Evolutionary conservation across 2,888 invertebrate genomes (phyloP), one percentile per base, ranked within the genome.

Genomic region (Stictocephala bisonia): DNA sequence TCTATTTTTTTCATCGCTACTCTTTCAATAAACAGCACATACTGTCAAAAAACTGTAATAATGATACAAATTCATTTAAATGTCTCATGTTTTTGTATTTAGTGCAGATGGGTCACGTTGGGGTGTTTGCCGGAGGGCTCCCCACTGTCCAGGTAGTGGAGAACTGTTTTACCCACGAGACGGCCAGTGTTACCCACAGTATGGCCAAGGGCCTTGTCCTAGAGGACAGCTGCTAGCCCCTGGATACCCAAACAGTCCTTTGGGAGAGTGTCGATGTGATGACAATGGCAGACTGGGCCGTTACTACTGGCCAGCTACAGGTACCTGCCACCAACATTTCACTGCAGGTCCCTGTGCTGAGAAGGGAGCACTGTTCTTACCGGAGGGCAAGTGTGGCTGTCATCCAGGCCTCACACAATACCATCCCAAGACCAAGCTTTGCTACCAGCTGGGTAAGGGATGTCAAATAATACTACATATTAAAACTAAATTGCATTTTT

Each of bases 291-390:
- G 87, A 66, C 82, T 86, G 74, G 84, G 83, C 22, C 27, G 60
- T 22, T 89, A 90, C 80, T 89, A 86, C 80, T 91, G 90, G 87
- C 80, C 86, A 0, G 83, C 84, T 1, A 86, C 83, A 6, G 87
- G 89, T n/a, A 89, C 91, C 0, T 95, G 95, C 81, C 91, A 93
- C 82, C 90, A 93, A 77, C 93, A 93, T 81, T 94, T 90, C 83
- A 91, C 93, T 15, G 87, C 88, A 77, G 95, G 95, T 0, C 94
- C 94, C 0, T 95, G 95, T 81, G 88, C 89, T 72, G 89, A 90
- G 77, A 86, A 86, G 6, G 95, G 95, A 0, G 89, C 91, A 82
- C 84, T 95, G 70, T 94, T 93, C 84, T 84, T 94, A 66, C 94
- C 94, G 0, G 90, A 90, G 11, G 87, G 89, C 1, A 86, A 84